Evolutionary conservation across 1,140 invertebrate species (phyloP), one percentile per base, ranked within the genome.

Genomic region (Lordiphosa mommai): DNA sequence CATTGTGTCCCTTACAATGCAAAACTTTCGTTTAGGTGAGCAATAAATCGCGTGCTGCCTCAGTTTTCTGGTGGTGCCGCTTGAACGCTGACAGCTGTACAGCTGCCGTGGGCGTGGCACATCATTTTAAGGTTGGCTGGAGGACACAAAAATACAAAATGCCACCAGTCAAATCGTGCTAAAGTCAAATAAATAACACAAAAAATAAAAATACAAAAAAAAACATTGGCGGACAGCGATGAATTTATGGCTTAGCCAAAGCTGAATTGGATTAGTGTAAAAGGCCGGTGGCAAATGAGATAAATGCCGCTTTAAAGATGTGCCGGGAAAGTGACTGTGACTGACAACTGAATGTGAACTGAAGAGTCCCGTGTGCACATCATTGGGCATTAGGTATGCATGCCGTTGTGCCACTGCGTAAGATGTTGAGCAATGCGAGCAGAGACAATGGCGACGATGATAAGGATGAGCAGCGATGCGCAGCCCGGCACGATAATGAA

Each of bases 371-470:
- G 55, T 64, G 65, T 82, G 76, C 74, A 80, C 71, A 80, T 82
- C 76, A 74, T 70, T 80, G 66, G 76, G 71, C 76, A 80, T 80
- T 80, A 76, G 77, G 76, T 80, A 80, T 80, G 76, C 76, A 80
- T 76, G 76, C 71, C 76, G 68, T 71, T 63, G 71, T 53, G 51
- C 71, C 56, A 51, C 47, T 61, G 52, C 40, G 30, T 65, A 73
- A 64, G 58, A 64, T 79, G 73, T 73, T 69, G 50, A 80, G 76
- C 71, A 74, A 80, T 74, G 74, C 76, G 76, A 43, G 52, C 50
- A 65, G 70, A 80, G 70, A 61, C 65, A 70, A 73, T 55, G 74
- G 40, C 9, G 43, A 40, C 68, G 38, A 63, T 23, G 32, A 44
- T 44, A 37, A 33, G 38, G 51, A 23, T 38, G 58, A 72, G 72